phyloP scores from a whole-genome alignment of 2,888 invertebrate species.

The Drosophila ustulata region DNA sequence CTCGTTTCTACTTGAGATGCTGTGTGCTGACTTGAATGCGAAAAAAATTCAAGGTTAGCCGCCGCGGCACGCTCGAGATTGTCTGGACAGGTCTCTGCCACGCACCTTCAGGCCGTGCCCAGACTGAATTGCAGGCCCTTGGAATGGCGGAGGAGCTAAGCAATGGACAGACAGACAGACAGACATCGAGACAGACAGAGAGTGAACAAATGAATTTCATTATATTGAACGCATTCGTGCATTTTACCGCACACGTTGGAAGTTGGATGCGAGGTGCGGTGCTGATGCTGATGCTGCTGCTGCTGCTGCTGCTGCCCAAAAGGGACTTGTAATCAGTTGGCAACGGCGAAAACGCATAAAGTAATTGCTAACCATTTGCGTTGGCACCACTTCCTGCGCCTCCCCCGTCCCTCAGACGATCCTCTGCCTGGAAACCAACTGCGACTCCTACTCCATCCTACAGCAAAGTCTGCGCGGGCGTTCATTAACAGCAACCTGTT shows the following conservation, averaged over 20 bases:
- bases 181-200: conserved; percentile 6
- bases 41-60: conserved; percentile 72
- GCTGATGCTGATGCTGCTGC: not conserved
- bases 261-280: conserved; percentile 58
- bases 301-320: conserved; percentile 37
- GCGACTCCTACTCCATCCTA: not conserved
- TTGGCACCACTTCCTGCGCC: conserved; percentile 60
- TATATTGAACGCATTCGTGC: conserved; percentile 78
- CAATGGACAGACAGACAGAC: conserved; percentile 15
- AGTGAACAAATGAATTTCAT: conserved; percentile 75
- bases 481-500: conserved; percentile 79
- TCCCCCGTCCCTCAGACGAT: not conserved
- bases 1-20: conserved; percentile 70
- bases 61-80: conserved; percentile 66
- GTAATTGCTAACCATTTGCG: conserved; percentile 79
- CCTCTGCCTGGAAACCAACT: not conserved
- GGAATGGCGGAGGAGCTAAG: conserved; percentile 12
- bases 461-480: conserved; percentile 64
- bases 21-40: conserved; percentile 34
- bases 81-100: conserved; percentile 63
- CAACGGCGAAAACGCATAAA: conserved; percentile 76
- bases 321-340: conserved; percentile 78
- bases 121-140: conserved; percentile 28
- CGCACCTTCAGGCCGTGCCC: conserved; percentile 53
- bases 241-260: conserved; percentile 76